phyloP scores from a whole-genome alignment of 1,140 invertebrate species.

The Vanessa tameamea region DNA sequence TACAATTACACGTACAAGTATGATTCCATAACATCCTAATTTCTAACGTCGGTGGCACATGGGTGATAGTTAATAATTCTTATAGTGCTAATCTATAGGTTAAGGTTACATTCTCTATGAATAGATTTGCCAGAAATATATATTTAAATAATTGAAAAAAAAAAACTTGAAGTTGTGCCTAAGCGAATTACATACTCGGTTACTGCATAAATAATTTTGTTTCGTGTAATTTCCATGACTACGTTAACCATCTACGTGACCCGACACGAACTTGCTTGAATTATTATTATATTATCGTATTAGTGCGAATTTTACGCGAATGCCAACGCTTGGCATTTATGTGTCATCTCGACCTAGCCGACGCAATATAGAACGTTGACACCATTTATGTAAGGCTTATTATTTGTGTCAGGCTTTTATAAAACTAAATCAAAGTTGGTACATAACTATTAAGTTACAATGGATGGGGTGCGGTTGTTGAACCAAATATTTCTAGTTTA shows the following conservation, averaged over 20 bases:
- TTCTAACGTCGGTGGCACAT: too few species aligned
- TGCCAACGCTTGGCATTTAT: conserved; percentile 8
- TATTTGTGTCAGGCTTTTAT: not conserved
- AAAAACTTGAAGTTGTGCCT: not conserved
- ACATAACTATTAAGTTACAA: not conserved
- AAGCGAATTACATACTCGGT: not conserved
- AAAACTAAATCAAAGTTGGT: not conserved
- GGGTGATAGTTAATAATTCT: not conserved
- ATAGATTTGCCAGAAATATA: too few species aligned
- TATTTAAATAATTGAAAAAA: too few species aligned
- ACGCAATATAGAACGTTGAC: not conserved
- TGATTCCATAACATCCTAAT: too few species aligned
- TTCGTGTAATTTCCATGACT: not conserved
- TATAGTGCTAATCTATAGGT: not conserved
- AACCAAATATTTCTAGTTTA: too few species aligned
- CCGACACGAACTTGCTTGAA: not conserved
- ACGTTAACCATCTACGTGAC: not conserved
- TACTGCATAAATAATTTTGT: not conserved
- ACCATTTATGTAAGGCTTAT: not conserved
- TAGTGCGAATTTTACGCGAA: not conserved
- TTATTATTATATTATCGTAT: conserved; percentile 9
- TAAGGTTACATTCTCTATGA: too few species aligned
- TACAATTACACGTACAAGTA: too few species aligned
- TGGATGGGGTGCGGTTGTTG: too few species aligned
- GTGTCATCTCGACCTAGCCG: conserved; percentile 1